Base-by-base conservation (phyloP, 2,113 vertebrate species). In the Reinhardtius hippoglossoides region DNA sequence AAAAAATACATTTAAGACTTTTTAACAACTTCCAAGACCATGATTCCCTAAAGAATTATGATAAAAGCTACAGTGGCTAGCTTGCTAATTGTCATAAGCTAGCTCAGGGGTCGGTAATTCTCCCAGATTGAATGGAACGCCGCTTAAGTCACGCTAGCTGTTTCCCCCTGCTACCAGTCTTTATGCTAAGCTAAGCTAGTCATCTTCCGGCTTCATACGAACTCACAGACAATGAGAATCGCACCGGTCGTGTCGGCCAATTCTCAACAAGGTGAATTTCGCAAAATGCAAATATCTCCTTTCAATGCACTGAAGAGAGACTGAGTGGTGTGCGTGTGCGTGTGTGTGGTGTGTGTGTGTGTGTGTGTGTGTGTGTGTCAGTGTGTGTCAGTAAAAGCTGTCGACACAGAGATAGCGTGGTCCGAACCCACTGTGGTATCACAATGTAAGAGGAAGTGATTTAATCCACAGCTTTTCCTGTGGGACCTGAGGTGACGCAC, bases 361-460 rank as follows among this genome's bases (percentile, higher is more conserved):
- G 54, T 27, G 27, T 0, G 27, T 27, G 4, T 5, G 64, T 57
- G 48, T 5, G 50, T 16, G 68, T 52, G 74, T 69, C n/a, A n/a
- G 67, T 70, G 68, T 66, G 62, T 10, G 58, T 76, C 57, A 76
- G 71, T 67, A 70, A 63, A 18, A 48, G 31, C 6, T 77, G 2
- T 26, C 20, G 37, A 50, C 57, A 23, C 46, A 55, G 16, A 69
- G 58, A 21, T 55, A 42, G 56, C 58, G 26, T 23, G 67, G 79
- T 76, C 61, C 1, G 5, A 61, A 31, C 31, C 69, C 76, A 72
- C 87, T 50, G 68, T 13, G 7, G 63, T 58, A 77, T 85, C 80
- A 91, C 87, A 91, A 86, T 89, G 81, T 67, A 78, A 74, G 78
- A 87, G 92, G 92, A 90, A 91, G 80, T 92, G 89, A 88, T 83